A percentile compares a stretch with the other conserved stretches of the same genome.
These are phyloP conservation scores for Momotus momota DNA, from an alignment of 2,797 vertebrate species.

Conservation along the genomic window DNA sequence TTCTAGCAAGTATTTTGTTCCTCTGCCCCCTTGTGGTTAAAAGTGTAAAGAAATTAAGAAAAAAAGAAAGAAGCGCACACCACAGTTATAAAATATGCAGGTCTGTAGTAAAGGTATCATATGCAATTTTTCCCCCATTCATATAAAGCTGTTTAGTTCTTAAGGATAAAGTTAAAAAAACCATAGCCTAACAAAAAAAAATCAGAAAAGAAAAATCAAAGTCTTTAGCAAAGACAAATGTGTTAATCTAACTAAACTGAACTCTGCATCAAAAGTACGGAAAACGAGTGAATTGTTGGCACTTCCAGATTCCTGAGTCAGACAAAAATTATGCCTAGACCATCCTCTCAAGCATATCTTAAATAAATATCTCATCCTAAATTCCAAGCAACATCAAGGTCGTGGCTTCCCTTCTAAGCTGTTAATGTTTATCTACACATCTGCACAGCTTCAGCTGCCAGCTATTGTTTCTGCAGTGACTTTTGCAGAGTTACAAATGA, in stretches of 20 bases:
- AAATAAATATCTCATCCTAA: not conserved
- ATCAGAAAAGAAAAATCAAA: not conserved
- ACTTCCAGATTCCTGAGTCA: not conserved
- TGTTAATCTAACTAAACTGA: not conserved
- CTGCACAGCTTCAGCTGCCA: not conserved
- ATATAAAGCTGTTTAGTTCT: not conserved
- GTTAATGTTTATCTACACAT: not conserved
- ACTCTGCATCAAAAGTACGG: not conserved
- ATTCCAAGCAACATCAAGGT: not conserved
- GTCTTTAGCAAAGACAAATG: not conserved
- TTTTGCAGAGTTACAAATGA: not conserved
- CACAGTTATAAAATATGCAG: not conserved
- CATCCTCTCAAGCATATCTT: not conserved
- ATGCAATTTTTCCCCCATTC: fast-evolving
- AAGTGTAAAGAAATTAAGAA: not conserved
- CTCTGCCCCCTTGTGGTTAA: constrained; percentile 61
- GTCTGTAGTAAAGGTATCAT: not conserved
- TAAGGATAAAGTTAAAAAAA: not conserved
- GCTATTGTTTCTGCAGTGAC: not conserved
- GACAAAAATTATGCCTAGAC: not conserved
- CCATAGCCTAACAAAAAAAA: not conserved
- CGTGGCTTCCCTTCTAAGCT: not conserved
- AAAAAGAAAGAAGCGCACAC: not conserved
- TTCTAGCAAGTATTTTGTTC: not conserved
- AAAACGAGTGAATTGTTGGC: not conserved